These are phyloP conservation scores for Spheniscus humboldti DNA, from an alignment of 2,797 vertebrate species.

Conservation along the genomic window DNA sequence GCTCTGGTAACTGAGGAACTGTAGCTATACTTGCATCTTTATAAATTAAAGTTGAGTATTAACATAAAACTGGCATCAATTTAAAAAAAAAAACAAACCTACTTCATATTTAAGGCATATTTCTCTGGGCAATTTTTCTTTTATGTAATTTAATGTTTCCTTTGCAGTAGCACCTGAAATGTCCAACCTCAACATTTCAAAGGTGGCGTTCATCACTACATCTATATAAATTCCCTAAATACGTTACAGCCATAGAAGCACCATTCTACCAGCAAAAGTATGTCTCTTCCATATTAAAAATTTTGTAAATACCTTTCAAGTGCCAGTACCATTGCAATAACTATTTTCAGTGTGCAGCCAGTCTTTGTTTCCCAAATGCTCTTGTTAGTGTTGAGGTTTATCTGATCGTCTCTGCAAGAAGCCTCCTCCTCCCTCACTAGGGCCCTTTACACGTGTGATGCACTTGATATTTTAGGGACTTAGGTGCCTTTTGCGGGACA, in stretches of 20 bases:
- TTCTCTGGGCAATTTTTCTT: not conserved
- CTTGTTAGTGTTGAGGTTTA: not conserved
- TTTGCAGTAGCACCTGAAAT: not conserved
- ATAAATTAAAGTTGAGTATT: not conserved
- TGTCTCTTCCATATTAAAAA: not conserved
- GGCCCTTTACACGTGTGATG: rapidly evolving
- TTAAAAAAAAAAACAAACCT: not conserved
- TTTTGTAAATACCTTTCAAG: not conserved
- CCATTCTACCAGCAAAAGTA: not conserved
- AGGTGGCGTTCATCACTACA: rapidly evolving
- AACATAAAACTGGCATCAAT: not conserved
- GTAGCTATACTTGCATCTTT: not conserved
- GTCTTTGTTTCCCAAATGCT: not conserved
- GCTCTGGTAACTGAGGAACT: not conserved
- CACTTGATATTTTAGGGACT: rapidly evolving
- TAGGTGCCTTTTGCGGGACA: not conserved
- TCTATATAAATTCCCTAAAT: not conserved
- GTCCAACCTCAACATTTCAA: too few relatives aligned
- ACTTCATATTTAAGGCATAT: not conserved
- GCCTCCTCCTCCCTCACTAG: not conserved
- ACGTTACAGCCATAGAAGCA: not conserved
- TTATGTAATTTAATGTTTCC: not conserved
- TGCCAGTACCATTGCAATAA: not conserved
- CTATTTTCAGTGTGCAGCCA: not conserved
- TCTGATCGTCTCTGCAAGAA: not conserved